A percentile compares a stretch with the other conserved stretches of the same genome.
phyloP scores from a whole-genome alignment of 2,797 vertebrate genomes.

The Acanthiza pusilla region DNA sequence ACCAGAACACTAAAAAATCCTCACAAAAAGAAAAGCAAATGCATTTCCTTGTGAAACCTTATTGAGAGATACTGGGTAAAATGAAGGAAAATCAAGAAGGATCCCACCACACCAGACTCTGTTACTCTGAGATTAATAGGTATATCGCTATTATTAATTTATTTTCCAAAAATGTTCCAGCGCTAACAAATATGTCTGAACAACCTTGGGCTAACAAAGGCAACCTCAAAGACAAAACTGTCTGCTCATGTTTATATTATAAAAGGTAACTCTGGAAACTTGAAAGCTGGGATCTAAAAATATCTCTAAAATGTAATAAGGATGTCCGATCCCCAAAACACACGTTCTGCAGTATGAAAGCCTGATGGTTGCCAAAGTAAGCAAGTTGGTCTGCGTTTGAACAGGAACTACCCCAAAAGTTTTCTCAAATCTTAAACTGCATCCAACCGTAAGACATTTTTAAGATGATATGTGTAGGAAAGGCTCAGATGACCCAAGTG shows the following conservation, averaged over 20 bases:
- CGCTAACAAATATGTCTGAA: neutral
- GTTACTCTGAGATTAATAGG: neutral
- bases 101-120: neutral
- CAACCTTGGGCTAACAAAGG: neutral
- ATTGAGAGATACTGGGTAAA: neutral
- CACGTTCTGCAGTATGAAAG: neutral
- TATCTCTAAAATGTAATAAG: constrained; percentile 2
- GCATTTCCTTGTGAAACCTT: neutral
- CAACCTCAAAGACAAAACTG: constrained; percentile 15
- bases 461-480: neutral
- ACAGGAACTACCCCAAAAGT: neutral
- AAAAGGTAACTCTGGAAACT: neutral
- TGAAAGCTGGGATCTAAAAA: constrained; percentile 17
- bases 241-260: neutral
- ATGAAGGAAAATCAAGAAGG: neutral
- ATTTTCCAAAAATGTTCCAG: neutral
- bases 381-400: neutral
- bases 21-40: neutral
- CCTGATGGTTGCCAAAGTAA: neutral
- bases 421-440: neutral
- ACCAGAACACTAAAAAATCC: constrained; percentile 57
- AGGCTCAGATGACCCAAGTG: neutral
- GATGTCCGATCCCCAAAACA: neutral
- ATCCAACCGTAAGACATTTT: neutral
- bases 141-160: neutral